Base-by-base conservation (phyloP, 35 echinoderm and acorn worm genomes). In the Apostichopus japonicus region DNA sequence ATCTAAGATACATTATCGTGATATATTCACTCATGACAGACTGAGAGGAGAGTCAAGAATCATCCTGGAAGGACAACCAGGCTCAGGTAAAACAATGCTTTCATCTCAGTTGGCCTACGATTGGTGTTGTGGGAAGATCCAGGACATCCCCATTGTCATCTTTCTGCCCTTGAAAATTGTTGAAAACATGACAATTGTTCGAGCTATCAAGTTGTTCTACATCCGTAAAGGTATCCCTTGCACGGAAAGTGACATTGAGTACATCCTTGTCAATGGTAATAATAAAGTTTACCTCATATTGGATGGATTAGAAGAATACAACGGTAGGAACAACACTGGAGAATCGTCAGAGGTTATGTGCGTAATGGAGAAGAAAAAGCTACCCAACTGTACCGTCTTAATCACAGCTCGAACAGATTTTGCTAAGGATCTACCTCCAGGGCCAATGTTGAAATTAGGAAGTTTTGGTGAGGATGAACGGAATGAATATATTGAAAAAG, bases 21-120 rank as follows among this genome's bases (percentile, higher is more conserved):
- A 79, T 79, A 79, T 79, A 79, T 79, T 79, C 8, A 79, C 77
- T 24, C 77, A 79, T 79, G 77, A 79, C 10, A 22, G 77, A 24
- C 77, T 79, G 0, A 79, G 24, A 23, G 23, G 5, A 79, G 77
- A 82, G n/a, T 6, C 25, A 8, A 5, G 27, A 54, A 54, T 82
- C 19, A 82, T 52, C 13, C 79, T 44, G 33, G 33, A 44, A 44
- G 33, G 33, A 44, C 33, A 44, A 44, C 33, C 33, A 44, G 33
- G 33, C 33, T 44, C 33, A 4, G 33, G 33, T 44, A 44, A 44
- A 44, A 44, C 33, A 27, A 80, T 80, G 78, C 78, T 80, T 6
- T 24, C 21, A 14, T 80, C 78, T 53, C 78, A 80, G 27, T 11
- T 80, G 78, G 78, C 78, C n/a, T 80, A 80, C 27, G 78, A 80